Evolutionary conservation across 2,888 invertebrate species (phyloP).

Genomic region (Prosapia bicincta): DNA sequence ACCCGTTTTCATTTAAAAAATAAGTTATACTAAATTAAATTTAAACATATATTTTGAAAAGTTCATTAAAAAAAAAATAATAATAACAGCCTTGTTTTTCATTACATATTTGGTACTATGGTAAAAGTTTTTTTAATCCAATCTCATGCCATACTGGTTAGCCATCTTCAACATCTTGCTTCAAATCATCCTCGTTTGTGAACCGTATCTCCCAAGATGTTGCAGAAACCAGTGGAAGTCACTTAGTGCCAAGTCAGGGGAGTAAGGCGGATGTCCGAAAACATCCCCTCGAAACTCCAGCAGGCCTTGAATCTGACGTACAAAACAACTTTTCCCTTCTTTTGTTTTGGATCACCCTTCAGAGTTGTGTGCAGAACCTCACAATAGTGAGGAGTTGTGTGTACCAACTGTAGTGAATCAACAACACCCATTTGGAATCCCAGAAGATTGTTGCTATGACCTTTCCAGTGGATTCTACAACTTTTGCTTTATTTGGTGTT

Average conservation of each 20-base stretch:
- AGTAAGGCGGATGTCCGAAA: not conserved
- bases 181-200: not conserved
- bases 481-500: conserved; percentile 12
- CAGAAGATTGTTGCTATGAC: conserved; percentile 32
- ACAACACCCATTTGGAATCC: conserved; percentile 21
- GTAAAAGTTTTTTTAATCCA: conserved; percentile 1
- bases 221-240: not conserved
- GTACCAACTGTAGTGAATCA: conserved; percentile 27
- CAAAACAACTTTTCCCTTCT: not conserved
- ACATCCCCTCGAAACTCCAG: not conserved
- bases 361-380: conserved; percentile 16
- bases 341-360: not conserved
- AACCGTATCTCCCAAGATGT: not conserved
- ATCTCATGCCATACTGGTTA: not conserved
- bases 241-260: not conserved
- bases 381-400: conserved; percentile 23
- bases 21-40: no score
- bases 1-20: no score
- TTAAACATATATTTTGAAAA: no score
- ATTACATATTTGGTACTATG: not conserved
- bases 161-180: not conserved
- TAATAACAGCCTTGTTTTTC: no score
- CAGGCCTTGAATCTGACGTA: not conserved
- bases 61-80: no score
- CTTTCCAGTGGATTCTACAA: conserved; percentile 17